A percentile compares a stretch with the other conserved stretches of the same genome.
These are phyloP conservation scores for Aulostomus chinensis DNA, from an alignment of 2,797 vertebrate genomes.

Conservation along the genomic window DNA sequence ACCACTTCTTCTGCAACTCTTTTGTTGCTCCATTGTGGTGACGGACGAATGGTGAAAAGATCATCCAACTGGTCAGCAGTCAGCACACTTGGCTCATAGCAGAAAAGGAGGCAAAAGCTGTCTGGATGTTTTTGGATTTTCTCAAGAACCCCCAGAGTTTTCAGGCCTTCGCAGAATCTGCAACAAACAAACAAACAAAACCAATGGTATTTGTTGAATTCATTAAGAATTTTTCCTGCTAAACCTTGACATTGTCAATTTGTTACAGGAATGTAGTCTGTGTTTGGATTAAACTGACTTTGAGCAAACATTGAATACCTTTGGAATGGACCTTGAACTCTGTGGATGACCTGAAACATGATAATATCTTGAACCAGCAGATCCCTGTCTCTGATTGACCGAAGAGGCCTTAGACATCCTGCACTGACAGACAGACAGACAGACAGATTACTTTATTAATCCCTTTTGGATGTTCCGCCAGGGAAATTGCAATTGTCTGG, in stretches of 20 bases:
- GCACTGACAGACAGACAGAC: no score
- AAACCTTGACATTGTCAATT: not conserved
- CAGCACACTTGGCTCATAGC: not conserved
- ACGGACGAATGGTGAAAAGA: not conserved
- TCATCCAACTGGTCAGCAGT: slow-evolving; percentile 2
- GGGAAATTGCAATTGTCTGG: no score
- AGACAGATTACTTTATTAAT: no score
- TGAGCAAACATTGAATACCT: no score
- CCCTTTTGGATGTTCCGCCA: no score
- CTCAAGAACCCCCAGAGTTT: not conserved
- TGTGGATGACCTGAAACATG: slow-evolving; percentile 1
- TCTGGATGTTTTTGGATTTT: not conserved
- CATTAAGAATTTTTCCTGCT: not conserved
- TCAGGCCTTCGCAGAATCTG: not conserved
- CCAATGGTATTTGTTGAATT: not conserved
- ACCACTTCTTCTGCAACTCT: not conserved
- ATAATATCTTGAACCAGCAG: not conserved
- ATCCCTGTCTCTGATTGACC: not conserved
- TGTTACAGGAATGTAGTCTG: no score
- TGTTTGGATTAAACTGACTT: no score
- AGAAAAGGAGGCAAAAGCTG: not conserved
- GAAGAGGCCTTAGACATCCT: not conserved
- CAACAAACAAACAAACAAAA: not conserved
- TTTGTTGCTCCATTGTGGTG: not conserved
- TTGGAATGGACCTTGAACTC: not conserved